Base-by-base conservation (phyloP, 2,113 vertebrate species). In the Gopherus evgoodei region DNA sequence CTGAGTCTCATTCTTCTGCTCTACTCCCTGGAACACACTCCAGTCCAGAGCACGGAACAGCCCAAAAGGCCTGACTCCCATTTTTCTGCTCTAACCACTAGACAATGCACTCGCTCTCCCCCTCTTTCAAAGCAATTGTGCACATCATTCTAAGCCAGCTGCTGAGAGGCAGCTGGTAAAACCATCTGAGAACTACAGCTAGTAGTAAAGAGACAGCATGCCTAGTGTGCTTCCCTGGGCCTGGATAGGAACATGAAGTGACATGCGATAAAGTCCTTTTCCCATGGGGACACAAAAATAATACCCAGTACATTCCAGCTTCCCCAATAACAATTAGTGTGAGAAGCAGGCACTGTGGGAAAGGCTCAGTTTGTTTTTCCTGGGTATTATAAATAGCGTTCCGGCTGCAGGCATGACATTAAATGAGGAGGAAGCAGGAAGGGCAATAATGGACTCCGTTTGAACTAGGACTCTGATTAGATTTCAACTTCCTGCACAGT, bases 381-480 rank as follows among this genome's bases (percentile, higher is more conserved):
- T 98, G 89, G 78, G 21, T 76, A 83, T 91, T 98, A 98, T 97
- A 98, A 98, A 98, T 97, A 98, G 97, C 91, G 83, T 11, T 47
- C 89, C 1, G 84, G 90, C 93, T 91, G 86, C 57, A 79, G 96
- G 80, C 84, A 78, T 81, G 49, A 95, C 88, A 94, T 90, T 94
- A 93, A 96, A 85, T 4, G 5, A 6, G 0, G 75, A 90, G 87
- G 87, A 93, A 78, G 31, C 89, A 75, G 94, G 81, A 0, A 96
- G 95, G 94, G 90, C 90, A 91, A 92, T 90, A 79, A 91, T 1
- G 57, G 88, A 94, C 95, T 95, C 82, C 52, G 85, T 97, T 97
- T 97, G 95, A 97, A 97, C 91, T 96, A 2, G 0, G 88, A 90
- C 59, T 81, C 81, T 96, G 94, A 95, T 95, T 5, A 1, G 84